Percentiles rank a stretch among this genome's conserved stretches.
These are phyloP conservation scores for Athene cunicularia DNA, from an alignment of 2,113 vertebrate genomes.

Conservation along the genomic window DNA sequence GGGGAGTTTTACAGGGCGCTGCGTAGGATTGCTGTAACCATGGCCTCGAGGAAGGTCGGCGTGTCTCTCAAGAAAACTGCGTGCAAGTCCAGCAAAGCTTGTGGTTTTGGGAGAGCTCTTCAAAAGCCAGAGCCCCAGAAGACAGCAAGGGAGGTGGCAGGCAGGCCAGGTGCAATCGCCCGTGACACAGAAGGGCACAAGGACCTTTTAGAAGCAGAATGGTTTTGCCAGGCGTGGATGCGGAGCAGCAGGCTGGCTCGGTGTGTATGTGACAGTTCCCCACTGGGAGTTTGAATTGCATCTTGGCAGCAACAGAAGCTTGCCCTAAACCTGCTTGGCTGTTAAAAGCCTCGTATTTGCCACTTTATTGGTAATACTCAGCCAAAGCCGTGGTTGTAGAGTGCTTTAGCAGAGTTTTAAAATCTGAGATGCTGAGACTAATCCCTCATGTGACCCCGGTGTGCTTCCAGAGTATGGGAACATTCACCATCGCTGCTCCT, in stretches of 20 bases:
- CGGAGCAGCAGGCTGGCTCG: not conserved
- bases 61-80: not conserved
- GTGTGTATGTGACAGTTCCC: accelerated
- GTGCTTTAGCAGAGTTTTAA: not conserved
- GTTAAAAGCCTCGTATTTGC: not conserved
- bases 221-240: not conserved
- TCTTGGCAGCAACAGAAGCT: not conserved
- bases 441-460: not conserved
- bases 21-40: accelerated
- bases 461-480: not conserved
- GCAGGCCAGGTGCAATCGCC: not conserved
- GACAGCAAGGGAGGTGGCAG: accelerated
- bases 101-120: not conserved
- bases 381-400: not conserved
- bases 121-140: not conserved
- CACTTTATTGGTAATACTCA: no score
- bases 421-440: not conserved
- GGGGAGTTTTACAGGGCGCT: no score
- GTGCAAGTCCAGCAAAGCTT: not conserved
- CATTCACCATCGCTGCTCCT: not conserved
- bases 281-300: not conserved
- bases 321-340: not conserved
- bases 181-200: not conserved
- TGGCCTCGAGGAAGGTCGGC: no score
- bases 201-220: not conserved